These are phyloP conservation scores for Blera fallax DNA, from an alignment of 2,888 invertebrate species.

Conservation along the genomic window DNA sequence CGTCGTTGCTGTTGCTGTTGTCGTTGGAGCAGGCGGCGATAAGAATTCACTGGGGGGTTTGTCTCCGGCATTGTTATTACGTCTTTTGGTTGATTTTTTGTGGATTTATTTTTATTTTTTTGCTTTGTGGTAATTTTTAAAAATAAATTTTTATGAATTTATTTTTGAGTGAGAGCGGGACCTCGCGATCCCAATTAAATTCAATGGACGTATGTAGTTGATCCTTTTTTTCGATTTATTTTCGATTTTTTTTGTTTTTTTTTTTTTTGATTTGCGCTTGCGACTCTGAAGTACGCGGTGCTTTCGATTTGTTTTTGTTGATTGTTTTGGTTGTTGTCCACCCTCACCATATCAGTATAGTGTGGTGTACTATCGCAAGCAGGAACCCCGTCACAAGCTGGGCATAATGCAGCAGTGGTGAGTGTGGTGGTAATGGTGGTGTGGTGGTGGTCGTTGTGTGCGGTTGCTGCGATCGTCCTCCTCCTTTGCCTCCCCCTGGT, in stretches of 20 bases:
- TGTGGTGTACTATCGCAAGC: background rate
- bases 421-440: background rate
- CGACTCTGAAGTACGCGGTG: background rate
- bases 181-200: constrained; percentile 60
- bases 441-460: background rate
- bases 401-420: background rate
- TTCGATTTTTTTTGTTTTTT: background rate
- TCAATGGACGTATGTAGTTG: constrained; percentile 36
- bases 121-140: background rate
- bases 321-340: constrained; percentile 34
- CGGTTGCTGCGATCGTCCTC: constrained; percentile 8
- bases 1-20: constrained; percentile 16
- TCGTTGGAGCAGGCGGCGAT: constrained; percentile 37
- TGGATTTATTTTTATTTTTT: constrained; percentile 7
- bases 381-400: background rate
- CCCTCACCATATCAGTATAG: constrained; percentile 42
- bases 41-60: constrained; percentile 58
- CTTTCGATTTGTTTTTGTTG: background rate
- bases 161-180: constrained; percentile 19
- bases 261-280: background rate
- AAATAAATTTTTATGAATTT: constrained; percentile 33
- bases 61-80: constrained; percentile 14
- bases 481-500: background rate
- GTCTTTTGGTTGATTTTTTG: background rate
- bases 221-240: constrained; percentile 19